Base-by-base conservation (phyloP, 2,888 invertebrate genomes). In the Aricia artaxerxes region DNA sequence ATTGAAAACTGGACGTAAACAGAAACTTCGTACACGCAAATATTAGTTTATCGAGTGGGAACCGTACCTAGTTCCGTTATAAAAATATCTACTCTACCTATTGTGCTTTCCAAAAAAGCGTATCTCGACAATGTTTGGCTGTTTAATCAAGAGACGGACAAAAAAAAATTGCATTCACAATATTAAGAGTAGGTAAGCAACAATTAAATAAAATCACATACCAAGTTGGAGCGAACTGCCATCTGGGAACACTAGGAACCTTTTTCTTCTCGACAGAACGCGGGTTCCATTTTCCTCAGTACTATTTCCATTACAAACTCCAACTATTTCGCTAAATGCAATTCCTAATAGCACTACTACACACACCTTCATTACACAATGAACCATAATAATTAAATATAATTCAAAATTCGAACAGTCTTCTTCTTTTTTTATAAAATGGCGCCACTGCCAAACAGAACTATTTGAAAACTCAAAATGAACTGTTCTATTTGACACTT, bases 141-240 rank as follows among this genome's bases (percentile, higher is more conserved):
- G 24, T 24, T 24, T 24, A 24, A 24, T 24, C 24, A 24, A 11
- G 49, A 11, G 9, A 49, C 49, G 11, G 9, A 49, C 49, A 49
- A 9, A 9, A 9, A 11, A 49, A 9, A 9, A 44, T 49, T 9
- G 2, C 49, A 2, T 49, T 49, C 5, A 44, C 9, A 44, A 7
- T 44, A 2, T 44, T 44, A 44, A 44, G 9, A 44, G 9, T 44
- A 40, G 40, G 2, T 61, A 7, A 61, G 7, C 7, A 61, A 61
- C 7, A 61, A 61, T 24, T 79, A 72, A 57, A 80, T 77, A 77
- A 80, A 79, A 79, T 77, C 84, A 89, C 92, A 85, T 86, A 95
- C 95, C 95, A 85, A 96, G 94, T 91, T 96, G 96, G 81, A 96
- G 85, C 80, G 96, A 96, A 86, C 95, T 95, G 80, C 95, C 96